A percentile compares a stretch with the other conserved stretches of the same genome.
Conservation (phyloP, 2,797 vertebrate species). For the Champsocephalus gunnari region DNA sequence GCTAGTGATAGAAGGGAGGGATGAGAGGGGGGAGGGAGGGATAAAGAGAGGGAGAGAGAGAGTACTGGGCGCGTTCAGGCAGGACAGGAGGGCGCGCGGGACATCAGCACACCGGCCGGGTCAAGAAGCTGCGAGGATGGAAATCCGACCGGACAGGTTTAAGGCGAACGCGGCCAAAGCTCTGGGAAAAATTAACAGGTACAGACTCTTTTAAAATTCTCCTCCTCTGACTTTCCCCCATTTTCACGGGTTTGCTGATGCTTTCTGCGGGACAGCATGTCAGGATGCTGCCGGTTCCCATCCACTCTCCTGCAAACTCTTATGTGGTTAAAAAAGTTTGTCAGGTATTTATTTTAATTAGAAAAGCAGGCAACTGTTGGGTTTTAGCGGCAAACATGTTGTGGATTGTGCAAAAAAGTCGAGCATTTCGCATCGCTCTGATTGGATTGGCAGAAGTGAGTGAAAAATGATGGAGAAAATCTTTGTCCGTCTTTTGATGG, state of each 20-base stretch:
- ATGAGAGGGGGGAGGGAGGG: conserved; percentile 27
- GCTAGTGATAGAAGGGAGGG: conserved; percentile 25
- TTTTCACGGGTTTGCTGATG: conserved; percentile 31
- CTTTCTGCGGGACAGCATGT: neutral
- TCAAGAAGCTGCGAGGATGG: conserved; percentile 85
- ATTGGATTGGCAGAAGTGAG: conserved; percentile 5
- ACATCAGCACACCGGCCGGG: conserved; percentile 82
- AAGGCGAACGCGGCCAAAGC: conserved; percentile 85
- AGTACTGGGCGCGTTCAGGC: conserved; percentile 52
- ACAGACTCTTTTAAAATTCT: conserved; percentile 29
- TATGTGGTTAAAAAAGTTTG: conserved; percentile 34
- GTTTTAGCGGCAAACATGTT: neutral
- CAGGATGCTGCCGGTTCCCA: neutral
- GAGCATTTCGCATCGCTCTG: conserved; percentile 7
- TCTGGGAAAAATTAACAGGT: conserved; percentile 88
- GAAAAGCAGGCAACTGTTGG: neutral
- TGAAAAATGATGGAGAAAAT: conserved; percentile 1
- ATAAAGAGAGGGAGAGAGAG: conserved; percentile 34
- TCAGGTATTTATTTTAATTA: neutral
- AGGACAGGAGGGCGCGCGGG: conserved; percentile 68
- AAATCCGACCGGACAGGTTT: conserved; percentile 88
- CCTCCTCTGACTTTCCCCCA: conserved; percentile 4
- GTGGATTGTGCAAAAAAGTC: neutral
- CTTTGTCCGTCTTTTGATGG: neutral
- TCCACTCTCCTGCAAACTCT: conserved; percentile 3